These are phyloP conservation scores for Serrognathus titanus DNA, from an alignment of 2,888 invertebrate genomes.

Conservation along the genomic window DNA sequence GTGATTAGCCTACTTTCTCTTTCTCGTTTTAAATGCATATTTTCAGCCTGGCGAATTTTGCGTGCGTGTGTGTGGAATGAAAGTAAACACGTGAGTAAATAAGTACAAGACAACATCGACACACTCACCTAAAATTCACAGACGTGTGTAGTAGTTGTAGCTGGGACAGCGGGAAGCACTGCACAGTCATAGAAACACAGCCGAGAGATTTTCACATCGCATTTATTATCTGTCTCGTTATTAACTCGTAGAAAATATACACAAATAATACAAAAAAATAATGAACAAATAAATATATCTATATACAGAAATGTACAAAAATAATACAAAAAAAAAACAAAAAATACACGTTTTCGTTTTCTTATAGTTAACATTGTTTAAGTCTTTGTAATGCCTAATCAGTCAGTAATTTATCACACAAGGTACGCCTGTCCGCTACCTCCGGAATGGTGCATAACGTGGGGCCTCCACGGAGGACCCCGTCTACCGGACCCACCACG, in stretches of 20 bases:
- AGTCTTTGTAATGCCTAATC: conserved; percentile 40
- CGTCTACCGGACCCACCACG: conserved; percentile 56
- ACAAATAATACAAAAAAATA: conserved; percentile 46
- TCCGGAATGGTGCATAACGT: conserved; percentile 44
- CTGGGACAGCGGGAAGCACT: conserved; percentile 16
- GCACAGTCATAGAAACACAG: conserved; percentile 16
- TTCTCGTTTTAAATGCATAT: neutral
- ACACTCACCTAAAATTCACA: conserved; percentile 24
- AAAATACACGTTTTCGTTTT: conserved; percentile 32
- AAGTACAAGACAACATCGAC: conserved; percentile 18
- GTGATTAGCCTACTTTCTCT: neutral
- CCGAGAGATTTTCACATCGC: conserved; percentile 43
- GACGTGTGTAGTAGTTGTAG: conserved; percentile 3
- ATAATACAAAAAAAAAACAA: conserved; percentile 42
- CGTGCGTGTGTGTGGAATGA: neutral
- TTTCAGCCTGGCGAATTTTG: conserved; percentile 5
- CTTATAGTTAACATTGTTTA: conserved; percentile 13
- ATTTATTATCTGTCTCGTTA: conserved; percentile 46
- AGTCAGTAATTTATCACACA: conserved; percentile 58
- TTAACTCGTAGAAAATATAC: conserved; percentile 51
- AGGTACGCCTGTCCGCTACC: conserved; percentile 67
- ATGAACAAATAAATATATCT: conserved; percentile 50
- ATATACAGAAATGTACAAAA: conserved; percentile 52
- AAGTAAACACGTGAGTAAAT: neutral
- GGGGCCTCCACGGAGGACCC: conserved; percentile 57